Base-by-base conservation (phyloP, 2,888 invertebrate genomes). In the Penaeus monodon region DNA sequence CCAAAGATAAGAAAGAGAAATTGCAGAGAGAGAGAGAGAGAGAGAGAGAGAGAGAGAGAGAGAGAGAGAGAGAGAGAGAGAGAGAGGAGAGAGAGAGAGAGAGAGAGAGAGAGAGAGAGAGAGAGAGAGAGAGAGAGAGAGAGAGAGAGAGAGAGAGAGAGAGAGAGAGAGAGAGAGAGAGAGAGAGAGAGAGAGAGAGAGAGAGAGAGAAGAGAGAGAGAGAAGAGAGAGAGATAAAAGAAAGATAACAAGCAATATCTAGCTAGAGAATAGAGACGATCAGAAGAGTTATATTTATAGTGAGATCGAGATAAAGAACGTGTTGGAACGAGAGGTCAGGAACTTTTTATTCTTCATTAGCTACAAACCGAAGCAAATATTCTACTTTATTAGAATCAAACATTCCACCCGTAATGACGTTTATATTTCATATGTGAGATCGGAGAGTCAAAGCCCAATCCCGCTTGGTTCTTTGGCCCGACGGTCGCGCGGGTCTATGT, bases 151-250 rank as follows among this genome's bases (percentile, higher is more conserved):
- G 10, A 22, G 10, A 22, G 63, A 49, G 79, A 49, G 63, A 49
- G 1, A 38, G 77, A 14, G 57, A 22, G 78, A 49, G 78, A 22
- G 57, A 38, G 3, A 64, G 33, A 38, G 33, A 4, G 66, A 66
- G 66, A 66, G 66, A 66, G 66, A 66, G 66, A 66, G 66, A 66
- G 66, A 66, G 66, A 66, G 66, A 66, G 66, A 66, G 66, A 66
- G 66, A 66, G 66, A 66, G 66, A 66, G 66, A 66, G 66, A 66
- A 66, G 66, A 66, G 66, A 66, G 66, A 66, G 66, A 66, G 66
- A 66, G 66, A 66, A 66, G 66, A 66, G 66, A 66, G 66, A 66
- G 66, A 66, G 66, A 66, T n/a, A n/a, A n/a, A n/a, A n/a, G n/a
- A n/a, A n/a, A n/a, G n/a, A n/a, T n/a, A n/a, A n/a, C n/a, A n/a